Evolutionary conservation across 1,140 invertebrate species (phyloP), one percentile per base, ranked within the genome.

Genomic region (Camponotus floridanus): DNA sequence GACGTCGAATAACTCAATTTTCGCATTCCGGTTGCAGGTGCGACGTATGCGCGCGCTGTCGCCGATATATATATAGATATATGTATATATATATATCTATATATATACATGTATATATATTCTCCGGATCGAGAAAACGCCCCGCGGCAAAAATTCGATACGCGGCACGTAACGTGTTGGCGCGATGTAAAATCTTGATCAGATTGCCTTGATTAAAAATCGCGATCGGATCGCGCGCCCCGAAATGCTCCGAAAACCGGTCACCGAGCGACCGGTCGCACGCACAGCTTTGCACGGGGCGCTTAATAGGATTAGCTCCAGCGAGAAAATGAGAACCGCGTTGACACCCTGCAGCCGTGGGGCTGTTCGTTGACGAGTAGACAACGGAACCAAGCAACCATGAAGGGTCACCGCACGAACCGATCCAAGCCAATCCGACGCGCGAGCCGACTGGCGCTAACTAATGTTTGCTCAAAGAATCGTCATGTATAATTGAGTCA

Each of bases 391-490:
- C 93, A 92, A 94, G 93, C 84, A 94, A 94, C 92, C 93, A 91
- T 95, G 93, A 94, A 94, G 93, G 94, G 93, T 94, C 92, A 91
- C 93, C 93, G 48, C 94, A 92, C 85, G 91, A 92, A 91, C 92
- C 88, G 88, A 90, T 91, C 84, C 91, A 87, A 93, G 91, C 91
- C 92, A 92, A 93, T 94, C 91, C 89, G 65, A 21, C 80, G 64
- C 68, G 68, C 91, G 81, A 65, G 78, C 80, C 91, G 89, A 83
- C 67, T 88, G 87, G 86, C 88, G 91, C 95, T 95, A 95, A 95
- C 94, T 95, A 95, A 94, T 95, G 94, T 95, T 95, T 95, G 93
- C 93, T 90, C 92, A 94, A 94, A 94, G 93, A 95, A 94, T 94
- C 91, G 92, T 91, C 89, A 91, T 90, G 91, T 91, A 94, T 95